These are phyloP conservation scores for Idaea dimidiata DNA, from an alignment of 2,888 invertebrate genomes.

Conservation along the genomic window DNA sequence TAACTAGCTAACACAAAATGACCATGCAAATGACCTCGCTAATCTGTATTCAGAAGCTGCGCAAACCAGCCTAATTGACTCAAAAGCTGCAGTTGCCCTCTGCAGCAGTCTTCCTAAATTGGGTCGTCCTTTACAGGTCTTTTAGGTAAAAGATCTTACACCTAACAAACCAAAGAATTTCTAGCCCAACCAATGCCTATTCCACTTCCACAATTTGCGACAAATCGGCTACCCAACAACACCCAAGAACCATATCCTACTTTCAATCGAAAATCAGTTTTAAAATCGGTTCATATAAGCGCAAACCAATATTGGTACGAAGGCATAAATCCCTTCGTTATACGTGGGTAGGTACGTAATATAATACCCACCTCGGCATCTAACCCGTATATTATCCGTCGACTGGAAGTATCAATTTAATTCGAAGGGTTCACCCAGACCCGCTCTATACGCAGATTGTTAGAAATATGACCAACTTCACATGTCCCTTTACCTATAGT, in stretches of 20 bases:
- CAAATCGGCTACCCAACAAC: background rate
- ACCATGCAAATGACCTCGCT: no score
- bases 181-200: background rate
- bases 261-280: background rate
- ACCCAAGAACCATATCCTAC: background rate
- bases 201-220: background rate
- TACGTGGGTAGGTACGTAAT: background rate
- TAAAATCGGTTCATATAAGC: background rate
- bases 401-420: conserved; percentile 45
- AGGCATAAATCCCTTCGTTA: background rate
- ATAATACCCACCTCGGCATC: conserved; percentile 21
- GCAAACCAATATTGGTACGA: background rate
- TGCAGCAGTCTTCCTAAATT: no score
- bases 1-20: no score
- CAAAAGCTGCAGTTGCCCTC: no score
- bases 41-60: no score
- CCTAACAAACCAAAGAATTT: no score
- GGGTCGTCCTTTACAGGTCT: no score
- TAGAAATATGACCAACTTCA: conserved; percentile 37
- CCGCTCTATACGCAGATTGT: conserved; percentile 35
- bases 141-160: no score
- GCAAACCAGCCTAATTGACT: no score
- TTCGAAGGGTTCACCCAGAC: conserved; percentile 36
- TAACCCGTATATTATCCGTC: conserved; percentile 34
- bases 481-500: conserved; percentile 14